Evolutionary conservation across 2,888 invertebrate species (phyloP).

Genomic region (Tachina grossa): DNA sequence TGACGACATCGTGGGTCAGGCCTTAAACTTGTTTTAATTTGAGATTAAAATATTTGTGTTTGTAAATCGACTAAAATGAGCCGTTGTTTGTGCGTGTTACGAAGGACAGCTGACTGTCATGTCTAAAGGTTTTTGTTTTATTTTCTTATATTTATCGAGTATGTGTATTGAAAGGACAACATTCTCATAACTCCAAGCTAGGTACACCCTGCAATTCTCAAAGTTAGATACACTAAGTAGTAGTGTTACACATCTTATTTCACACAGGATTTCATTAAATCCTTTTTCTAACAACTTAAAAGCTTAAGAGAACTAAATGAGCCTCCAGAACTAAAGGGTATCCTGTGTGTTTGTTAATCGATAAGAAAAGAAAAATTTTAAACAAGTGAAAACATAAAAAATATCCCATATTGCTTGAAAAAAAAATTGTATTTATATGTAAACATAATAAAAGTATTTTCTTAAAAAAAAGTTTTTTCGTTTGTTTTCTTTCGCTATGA

Average conservation of each 20-base stretch:
- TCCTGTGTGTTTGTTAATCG: background rate
- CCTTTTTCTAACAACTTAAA: too few species aligned
- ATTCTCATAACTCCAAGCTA: background rate
- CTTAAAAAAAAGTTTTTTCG: background rate
- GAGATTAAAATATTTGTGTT: too few species aligned
- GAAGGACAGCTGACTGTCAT: background rate
- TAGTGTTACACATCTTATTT: too few species aligned
- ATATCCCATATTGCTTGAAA: slow-evolving; percentile 19
- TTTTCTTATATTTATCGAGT: background rate
- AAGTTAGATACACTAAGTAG: too few species aligned
- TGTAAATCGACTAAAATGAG: too few species aligned
- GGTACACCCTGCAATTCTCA: background rate
- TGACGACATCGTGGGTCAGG: too few species aligned
- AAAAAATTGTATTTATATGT: slow-evolving; percentile 35
- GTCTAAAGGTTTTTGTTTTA: slow-evolving; percentile 21
- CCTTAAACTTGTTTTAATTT: too few species aligned
- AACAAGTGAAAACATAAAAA: slow-evolving; percentile 39
- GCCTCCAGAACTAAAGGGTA: background rate
- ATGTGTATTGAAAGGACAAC: slow-evolving; percentile 25
- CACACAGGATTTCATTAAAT: too few species aligned
- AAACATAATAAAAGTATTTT: slow-evolving; percentile 26
- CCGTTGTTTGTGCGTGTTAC: too few species aligned
- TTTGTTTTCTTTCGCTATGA: background rate
- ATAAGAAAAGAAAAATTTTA: background rate
- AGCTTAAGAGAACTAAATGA: too few species aligned